Base-by-base conservation (phyloP, 2,113 vertebrate genomes). In the Pyrgilauda ruficollis region DNA sequence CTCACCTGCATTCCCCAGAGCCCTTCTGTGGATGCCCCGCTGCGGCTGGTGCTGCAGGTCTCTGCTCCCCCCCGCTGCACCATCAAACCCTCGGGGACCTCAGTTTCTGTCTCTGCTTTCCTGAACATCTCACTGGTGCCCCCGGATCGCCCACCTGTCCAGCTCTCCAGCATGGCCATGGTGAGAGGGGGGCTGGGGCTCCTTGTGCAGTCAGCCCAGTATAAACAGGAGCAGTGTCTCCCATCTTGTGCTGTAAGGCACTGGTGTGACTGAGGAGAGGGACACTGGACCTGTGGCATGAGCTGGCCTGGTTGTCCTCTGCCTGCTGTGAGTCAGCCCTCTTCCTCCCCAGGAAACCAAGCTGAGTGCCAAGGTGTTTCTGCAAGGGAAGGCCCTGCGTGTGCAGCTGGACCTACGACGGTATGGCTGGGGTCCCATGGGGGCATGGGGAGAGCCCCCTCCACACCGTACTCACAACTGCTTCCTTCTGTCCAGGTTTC, bases 141-240 rank as follows among this genome's bases (percentile, higher is more conserved):
- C 0, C 89, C 93, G 0, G 97, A 97, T 33, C 96, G 90, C 63
- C 94, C 97, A 0, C 95, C 98, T 0, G 77, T 99, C 23, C 98
- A 98, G 94, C 98, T 99, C 15, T 99, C 98, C 98, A 99, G 98
- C 96, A 98, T 99, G 98, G 98, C 97, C 70, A 98, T 99, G 99
- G 99, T 99, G 94, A 74, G 96, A 3, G 2, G 19, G 21, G 26
- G 3, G 8, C 19, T n/a, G 64, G 26, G 59, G 18, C 3, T 90
- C 41, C 50, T 49, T 30, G 23, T 3, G n/a, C 66, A 26, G 64
- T 49, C 50, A 52, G 27, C 9, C 28, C 7, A 10, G 31, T 7
- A 8, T 10, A 13, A 13, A 17, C 0, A 0, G 37, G 13, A 61
- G 4, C 68, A 63, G 23, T 2, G 1, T 23, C 27, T 16, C 30